These are phyloP conservation scores for Drosophila virilis DNA, from an alignment of 1,140 invertebrate species.

Conservation along the genomic window DNA sequence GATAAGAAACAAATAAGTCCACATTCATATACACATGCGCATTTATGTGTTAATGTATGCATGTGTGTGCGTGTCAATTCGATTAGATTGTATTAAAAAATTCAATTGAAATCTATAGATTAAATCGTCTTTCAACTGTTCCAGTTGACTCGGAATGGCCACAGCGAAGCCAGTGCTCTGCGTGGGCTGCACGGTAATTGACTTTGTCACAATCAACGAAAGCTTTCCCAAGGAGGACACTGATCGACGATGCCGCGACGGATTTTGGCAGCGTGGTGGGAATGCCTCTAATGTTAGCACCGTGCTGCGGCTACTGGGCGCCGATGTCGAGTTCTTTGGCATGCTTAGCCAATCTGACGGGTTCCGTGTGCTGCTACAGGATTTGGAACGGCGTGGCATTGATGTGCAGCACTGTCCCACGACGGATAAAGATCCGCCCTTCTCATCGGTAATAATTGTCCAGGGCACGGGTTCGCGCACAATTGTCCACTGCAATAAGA, in stretches of 20 bases:
- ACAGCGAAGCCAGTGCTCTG: constrained; percentile 63
- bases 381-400: constrained; percentile 86
- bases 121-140: constrained; percentile 1
- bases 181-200: constrained; percentile 85
- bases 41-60: neutral
- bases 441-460: constrained; percentile 86
- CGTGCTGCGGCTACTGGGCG: constrained; percentile 87
- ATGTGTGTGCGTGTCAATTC: constrained; percentile 11
- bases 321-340: constrained; percentile 86
- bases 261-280: constrained; percentile 89
- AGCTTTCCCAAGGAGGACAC: constrained; percentile 86
- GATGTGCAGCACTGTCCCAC: constrained; percentile 84
- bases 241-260: constrained; percentile 86
- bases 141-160: constrained; percentile 25
- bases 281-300: constrained; percentile 90
- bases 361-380: constrained; percentile 86
- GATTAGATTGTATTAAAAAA: constrained; percentile 45
- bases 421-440: constrained; percentile 83
- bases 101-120: constrained; percentile 22
- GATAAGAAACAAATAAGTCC: constrained; percentile 15
- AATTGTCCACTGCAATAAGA: constrained; percentile 88
- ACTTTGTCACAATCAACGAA: constrained; percentile 85
- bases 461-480: constrained; percentile 87
- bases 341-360: constrained; percentile 84
- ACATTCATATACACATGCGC: neutral